These are phyloP conservation scores for Bryconaethiops microstoma DNA, from an alignment of 2,797 vertebrate genomes.

Conservation along the genomic window DNA sequence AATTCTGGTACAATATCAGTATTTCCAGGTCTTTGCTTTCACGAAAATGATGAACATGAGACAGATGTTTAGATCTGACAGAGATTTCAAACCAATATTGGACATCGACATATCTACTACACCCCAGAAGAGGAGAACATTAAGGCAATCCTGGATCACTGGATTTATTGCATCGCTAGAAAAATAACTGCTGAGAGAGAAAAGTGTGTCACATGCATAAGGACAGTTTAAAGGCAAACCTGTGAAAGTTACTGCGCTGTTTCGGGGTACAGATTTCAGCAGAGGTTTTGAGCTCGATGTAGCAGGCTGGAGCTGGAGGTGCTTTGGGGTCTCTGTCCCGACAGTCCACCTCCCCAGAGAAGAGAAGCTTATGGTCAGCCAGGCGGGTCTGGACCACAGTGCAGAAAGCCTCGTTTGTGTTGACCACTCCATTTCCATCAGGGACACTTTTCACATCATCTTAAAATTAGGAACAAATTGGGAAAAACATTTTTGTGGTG, in stretches of 20 bases:
- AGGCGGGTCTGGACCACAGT: slow-evolving; percentile 88
- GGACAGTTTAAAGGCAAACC: slow-evolving; percentile 65
- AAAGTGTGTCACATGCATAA: background rate
- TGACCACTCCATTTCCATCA: slow-evolving; percentile 82
- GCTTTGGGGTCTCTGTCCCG: slow-evolving; percentile 73
- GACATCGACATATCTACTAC: no score
- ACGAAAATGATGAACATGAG: background rate
- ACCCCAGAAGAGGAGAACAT: no score
- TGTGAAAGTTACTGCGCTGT: slow-evolving; percentile 88
- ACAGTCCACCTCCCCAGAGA: slow-evolving; percentile 92
- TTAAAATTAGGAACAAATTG: slow-evolving; percentile 49
- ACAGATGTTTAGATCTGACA: background rate
- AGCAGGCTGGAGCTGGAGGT: slow-evolving; percentile 80
- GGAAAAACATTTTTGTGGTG: background rate
- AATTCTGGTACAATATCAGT: no score
- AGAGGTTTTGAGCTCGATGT: slow-evolving; percentile 91
- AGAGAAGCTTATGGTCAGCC: slow-evolving; percentile 83
- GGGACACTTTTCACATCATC: slow-evolving; percentile 69
- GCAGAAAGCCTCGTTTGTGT: slow-evolving; percentile 92
- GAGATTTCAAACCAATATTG: no score
- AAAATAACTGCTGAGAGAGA: no score
- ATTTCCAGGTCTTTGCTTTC: no score
- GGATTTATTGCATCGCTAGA: no score
- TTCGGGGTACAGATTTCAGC: slow-evolving; percentile 86
- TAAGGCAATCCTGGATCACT: no score